Base-by-base conservation (phyloP, 2,797 vertebrate genomes). In the Anas bahamensis region DNA sequence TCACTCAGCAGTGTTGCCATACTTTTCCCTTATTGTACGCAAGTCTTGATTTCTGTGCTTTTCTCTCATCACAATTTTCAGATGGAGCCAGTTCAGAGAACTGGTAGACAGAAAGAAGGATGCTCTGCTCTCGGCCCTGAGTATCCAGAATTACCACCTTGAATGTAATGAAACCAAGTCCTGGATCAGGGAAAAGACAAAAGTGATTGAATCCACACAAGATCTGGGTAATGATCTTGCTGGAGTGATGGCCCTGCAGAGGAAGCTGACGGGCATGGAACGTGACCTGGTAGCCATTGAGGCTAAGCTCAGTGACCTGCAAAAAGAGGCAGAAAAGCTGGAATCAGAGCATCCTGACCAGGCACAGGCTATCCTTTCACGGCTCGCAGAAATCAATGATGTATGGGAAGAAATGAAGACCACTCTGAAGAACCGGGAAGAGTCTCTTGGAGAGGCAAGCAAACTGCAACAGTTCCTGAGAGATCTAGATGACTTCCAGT, bases 101-200 rank as follows among this genome's bases (percentile, higher is more conserved):
- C 97, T 99, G 80, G 99, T 99, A 70, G 99, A 99, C 90, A 98
- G 98, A 97, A 99, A 99, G 98, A 99, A 99, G 95, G 99, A 99
- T 73, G 97, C 98, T 15, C 98, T 99, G 37, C 98, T 98, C 93
- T 99, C 99, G 0, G 99, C 99, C 46, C 97, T 99, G 92, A 99
- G 99, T 46, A 99, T 99, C 86, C 99, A 99, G 97, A 99, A 99
- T 98, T 99, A 99, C 97, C 99, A 99, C 95, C 98, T 99, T 13
- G 99, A 99, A 94, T 99, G 99, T 89, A 99, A 99, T 10, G 99
- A 99, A 97, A 99, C 99, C 95, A 99, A 99, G 96, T 99, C 99
- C 57, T 99, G 99, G 99, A 99, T 99, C 97, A 99, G 99, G 46
- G 99, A 99, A 97, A 99, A 99, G 98, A 99, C 99, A 97, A 99